Evolutionary conservation across 2,888 invertebrate species (phyloP).

Genomic region (Hyposoter dolosus): DNA sequence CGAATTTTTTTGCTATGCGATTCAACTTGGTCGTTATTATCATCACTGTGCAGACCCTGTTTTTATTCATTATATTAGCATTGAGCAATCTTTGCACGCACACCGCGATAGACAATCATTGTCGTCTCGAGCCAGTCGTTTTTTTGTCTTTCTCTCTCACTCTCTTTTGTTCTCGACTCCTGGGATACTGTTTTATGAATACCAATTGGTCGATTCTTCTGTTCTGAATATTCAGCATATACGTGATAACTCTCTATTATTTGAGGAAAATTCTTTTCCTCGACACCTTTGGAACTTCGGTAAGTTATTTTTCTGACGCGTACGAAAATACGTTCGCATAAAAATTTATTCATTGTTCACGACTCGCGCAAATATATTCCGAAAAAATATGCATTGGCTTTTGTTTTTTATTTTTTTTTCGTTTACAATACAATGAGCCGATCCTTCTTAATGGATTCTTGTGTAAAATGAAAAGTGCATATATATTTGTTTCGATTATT

Average conservation of each 20-base stretch:
- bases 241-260: conserved; percentile 48
- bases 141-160: conserved; percentile 22
- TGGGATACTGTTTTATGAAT: conserved; percentile 58
- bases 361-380: neutral
- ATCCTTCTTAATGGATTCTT: neutral
- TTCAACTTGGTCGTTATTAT: conserved; percentile 59
- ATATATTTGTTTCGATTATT: neutral
- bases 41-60: conserved; percentile 12
- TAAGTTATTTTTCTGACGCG: neutral
- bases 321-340: neutral
- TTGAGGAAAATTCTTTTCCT: conserved; percentile 46
- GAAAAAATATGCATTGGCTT: neutral
- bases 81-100: conserved; percentile 64
- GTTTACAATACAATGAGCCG: neutral
- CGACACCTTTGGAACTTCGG: neutral
- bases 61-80: conserved; percentile 40
- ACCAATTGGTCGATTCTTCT: conserved; percentile 61
- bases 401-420: neutral
- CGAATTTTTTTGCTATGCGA: conserved; percentile 36
- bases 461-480: neutral
- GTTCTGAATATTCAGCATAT: conserved; percentile 64
- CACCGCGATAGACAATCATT: conserved; percentile 61
- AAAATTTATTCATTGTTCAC: neutral
- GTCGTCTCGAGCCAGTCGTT: conserved; percentile 45
- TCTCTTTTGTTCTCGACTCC: conserved; percentile 56